phyloP scores from a whole-genome alignment of 2,888 invertebrate genomes.

The Drosophila longiperda region DNA sequence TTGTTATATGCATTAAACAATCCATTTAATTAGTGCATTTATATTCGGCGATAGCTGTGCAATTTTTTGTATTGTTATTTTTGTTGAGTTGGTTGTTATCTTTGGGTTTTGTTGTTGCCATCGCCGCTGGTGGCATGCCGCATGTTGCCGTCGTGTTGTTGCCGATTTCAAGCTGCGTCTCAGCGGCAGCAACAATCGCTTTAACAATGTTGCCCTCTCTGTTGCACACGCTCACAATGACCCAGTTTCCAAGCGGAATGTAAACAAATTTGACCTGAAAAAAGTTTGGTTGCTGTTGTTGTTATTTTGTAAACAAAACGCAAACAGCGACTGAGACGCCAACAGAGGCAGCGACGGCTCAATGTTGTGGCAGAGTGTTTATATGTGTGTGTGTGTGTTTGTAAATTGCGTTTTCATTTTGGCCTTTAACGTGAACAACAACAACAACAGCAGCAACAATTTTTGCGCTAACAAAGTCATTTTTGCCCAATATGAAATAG shows the following conservation, averaged over 20 bases:
- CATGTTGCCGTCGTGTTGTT: slow-evolving; percentile 58
- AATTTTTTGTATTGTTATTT: slow-evolving; percentile 21
- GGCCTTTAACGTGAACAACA: slow-evolving; percentile 60
- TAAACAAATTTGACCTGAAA: slow-evolving; percentile 84
- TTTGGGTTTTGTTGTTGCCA: slow-evolving; percentile 33
- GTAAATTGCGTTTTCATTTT: slow-evolving; percentile 71
- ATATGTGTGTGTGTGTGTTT: slow-evolving; percentile 38
- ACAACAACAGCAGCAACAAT: slow-evolving; percentile 33
- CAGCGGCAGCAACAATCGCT: slow-evolving; percentile 58
- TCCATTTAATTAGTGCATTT: slow-evolving; percentile 30
- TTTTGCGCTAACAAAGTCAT: slow-evolving; percentile 70
- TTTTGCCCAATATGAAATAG: slow-evolving; percentile 71
- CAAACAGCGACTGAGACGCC: slow-evolving; percentile 54
- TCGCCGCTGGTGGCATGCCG: slow-evolving; percentile 67
- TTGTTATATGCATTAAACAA: neutral
- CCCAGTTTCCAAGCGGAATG: slow-evolving; percentile 82
- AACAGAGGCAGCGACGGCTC: slow-evolving; percentile 54
- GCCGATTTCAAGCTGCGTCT: slow-evolving; percentile 62
- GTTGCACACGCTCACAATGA: slow-evolving; percentile 79
- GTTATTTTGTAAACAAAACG: slow-evolving; percentile 80
- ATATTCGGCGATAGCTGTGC: slow-evolving; percentile 3
- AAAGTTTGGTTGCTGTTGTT: slow-evolving; percentile 61
- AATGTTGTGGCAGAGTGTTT: slow-evolving; percentile 34
- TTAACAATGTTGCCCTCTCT: slow-evolving; percentile 43
- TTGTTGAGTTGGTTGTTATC: slow-evolving; percentile 40